phyloP scores from a whole-genome alignment of 2,113 vertebrate species.

The Cololabis saira region DNA sequence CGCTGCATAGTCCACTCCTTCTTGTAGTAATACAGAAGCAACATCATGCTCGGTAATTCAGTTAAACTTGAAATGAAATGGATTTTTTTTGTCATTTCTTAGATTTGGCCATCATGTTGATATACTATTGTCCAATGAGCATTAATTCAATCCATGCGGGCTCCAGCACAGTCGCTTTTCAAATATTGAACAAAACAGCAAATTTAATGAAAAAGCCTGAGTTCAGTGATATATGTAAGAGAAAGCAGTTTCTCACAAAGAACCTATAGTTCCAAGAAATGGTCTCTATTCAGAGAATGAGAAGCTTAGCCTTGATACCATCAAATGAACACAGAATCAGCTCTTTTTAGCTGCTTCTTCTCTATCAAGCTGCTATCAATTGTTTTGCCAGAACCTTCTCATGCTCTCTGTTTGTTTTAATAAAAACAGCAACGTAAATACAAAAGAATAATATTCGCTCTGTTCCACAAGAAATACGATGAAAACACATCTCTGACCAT shows the following conservation, averaged over 20 bases:
- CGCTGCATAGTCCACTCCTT: constrained; percentile 4
- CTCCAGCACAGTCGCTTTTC: constrained; percentile 28
- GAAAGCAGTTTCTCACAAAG: constrained; percentile 52
- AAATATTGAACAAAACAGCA: constrained; percentile 56
- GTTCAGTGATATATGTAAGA: constrained; percentile 44
- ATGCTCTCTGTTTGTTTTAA: constrained; percentile 44
- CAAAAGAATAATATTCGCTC: constrained; percentile 13
- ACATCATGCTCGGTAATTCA: constrained; percentile 41
- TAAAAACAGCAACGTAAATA: constrained; percentile 25
- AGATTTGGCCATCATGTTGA: constrained; percentile 33
- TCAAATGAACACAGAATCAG: constrained; percentile 64
- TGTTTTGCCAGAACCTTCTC: constrained; percentile 32
- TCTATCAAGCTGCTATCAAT: constrained; percentile 33
- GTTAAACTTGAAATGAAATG: constrained; percentile 63
- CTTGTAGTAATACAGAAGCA: constrained; percentile 9
- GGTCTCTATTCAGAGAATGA: constrained; percentile 69
- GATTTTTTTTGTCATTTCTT: constrained; percentile 44
- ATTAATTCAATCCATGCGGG: constrained; percentile 52
- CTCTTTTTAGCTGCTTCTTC: constrained; percentile 58
- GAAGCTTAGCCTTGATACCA: constrained; percentile 61
- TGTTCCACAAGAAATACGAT: constrained; percentile 18
- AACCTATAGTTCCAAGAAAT: constrained; percentile 51
- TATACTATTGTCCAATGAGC: constrained; percentile 48
- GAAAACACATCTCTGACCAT: constrained; percentile 43
- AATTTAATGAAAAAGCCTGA: constrained; percentile 63